Percentiles rank a stretch among this genome's conserved stretches.
These are phyloP conservation scores for Paralichthys olivaceus DNA, from an alignment of 2,113 vertebrate species.

Conservation along the genomic window DNA sequence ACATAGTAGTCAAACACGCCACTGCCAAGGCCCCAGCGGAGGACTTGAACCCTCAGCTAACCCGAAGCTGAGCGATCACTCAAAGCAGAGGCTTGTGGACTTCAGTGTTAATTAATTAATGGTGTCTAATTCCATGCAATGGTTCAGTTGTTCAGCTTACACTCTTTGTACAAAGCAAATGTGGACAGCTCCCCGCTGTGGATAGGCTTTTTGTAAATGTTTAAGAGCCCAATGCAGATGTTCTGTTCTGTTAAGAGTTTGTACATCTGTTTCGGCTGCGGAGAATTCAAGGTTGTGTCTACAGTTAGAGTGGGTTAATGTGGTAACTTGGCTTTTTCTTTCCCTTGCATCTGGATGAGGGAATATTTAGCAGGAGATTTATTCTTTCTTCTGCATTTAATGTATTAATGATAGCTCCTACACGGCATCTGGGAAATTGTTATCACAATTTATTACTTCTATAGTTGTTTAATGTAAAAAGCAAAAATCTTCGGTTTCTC, in stretches of 20 bases:
- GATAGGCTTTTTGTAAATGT: constrained; percentile 36
- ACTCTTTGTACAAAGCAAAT: constrained; percentile 6
- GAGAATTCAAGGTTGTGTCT: constrained; percentile 30
- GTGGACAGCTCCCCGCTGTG: constrained; percentile 29
- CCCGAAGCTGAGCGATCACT: constrained; percentile 54
- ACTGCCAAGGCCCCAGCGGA: constrained; percentile 38
- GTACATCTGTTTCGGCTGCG: constrained; percentile 41
- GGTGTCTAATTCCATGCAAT: constrained; percentile 49
- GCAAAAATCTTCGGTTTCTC: no score
- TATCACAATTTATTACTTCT: not conserved
- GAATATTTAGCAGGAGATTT: constrained; percentile 9
- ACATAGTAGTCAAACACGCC: constrained; percentile 59
- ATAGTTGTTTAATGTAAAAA: not conserved
- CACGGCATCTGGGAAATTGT: not conserved
- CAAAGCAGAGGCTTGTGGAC: constrained; percentile 38
- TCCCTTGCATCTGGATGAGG: constrained; percentile 16
- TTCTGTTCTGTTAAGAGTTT: constrained; percentile 36
- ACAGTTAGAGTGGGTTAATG: constrained; percentile 16
- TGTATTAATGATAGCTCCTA: constrained; percentile 1
- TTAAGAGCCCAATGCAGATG: constrained; percentile 48
- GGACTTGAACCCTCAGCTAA: constrained; percentile 56
- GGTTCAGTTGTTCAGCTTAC: constrained; percentile 40
- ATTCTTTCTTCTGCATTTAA: not conserved
- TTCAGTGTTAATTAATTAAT: constrained; percentile 60
- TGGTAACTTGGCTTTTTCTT: constrained; percentile 18